Evolutionary conservation across 2,888 invertebrate species (phyloP), one percentile per base, ranked within the genome.

Genomic region (Nesidiocoris tenuis): DNA sequence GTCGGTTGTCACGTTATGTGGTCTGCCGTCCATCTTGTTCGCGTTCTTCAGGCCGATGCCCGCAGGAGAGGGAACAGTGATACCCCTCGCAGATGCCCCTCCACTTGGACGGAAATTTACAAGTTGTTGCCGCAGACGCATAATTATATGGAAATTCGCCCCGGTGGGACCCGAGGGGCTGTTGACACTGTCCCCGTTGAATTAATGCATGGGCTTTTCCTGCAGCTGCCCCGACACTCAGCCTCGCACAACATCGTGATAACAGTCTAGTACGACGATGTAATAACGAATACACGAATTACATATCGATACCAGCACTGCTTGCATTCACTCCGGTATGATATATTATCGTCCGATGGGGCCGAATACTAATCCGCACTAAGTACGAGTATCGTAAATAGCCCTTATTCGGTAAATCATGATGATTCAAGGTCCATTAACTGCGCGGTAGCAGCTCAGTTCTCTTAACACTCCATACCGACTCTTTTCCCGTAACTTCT

Each of bases 171-270:
- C 39, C 12, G 39, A 39, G 39, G 39, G 39, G 70, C 70, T 70
- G 70, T 70, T 70, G 70, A 70, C 70, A 70, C 57, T 70, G 70
- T 57, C 70, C 59, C 61, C 59, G 18, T 70, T 57, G 61, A 70
- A 70, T 70, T 70, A 70, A 70, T 70, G 70, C 70, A 70, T 70
- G 23, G 70, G 57, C 57, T 57, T 39, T 59, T 24, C 57, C 70
- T 57, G 5, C 70, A 1, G 5, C 55, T 57, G 59, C 7, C 55
- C 56, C 39, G 12, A 39, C 39, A 39, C 39, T 39, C 39, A 25
- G 1, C 3, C 3, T 21, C 0, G 21, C 67, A 67, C 39, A 54
- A 67, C 67, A 67, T 67, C 67, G 55, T 67, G 67, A 67, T 67
- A 21, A 67, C 56, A 56, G 56, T 39, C 21, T 39, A n/a, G 55